Base-by-base conservation (phyloP, 2,113 vertebrate genomes). In the Sciurus niger region DNA sequence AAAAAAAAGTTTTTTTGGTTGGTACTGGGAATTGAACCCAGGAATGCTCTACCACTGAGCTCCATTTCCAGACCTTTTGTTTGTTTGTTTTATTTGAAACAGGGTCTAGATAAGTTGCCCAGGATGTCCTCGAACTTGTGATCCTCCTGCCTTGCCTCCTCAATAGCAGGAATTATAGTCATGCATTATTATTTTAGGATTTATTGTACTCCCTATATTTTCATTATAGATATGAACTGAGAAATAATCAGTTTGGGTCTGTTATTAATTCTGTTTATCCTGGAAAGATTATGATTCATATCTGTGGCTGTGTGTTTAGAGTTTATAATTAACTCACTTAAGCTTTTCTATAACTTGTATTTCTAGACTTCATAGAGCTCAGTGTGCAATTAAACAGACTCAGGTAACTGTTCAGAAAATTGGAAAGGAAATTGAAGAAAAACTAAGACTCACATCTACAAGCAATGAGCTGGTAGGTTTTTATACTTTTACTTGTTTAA, bases 321-420 rank as follows among this genome's bases (percentile, higher is more conserved):
- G 18, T 77, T 48, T 94, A 88, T 85, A 58, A 37, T 87, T 95
- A 63, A 91, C 79, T 87, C 89, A 97, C 1, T 96, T 90, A 84
- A 88, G 70, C 70, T 98, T 86, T 95, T 65, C 97, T 97, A 25
- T 94, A 93, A 94, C 67, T 97, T 98, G 65, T 98, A 48, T 89
- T 98, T 98, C 30, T 98, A 99, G 99, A 98, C 99, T 99, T 96
- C 99, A 99, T 98, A 99, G 99, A 94, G 99, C 99, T 79, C 99
- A 99, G 97, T 99, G 99, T 98, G 99, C 99, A 98, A 99, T 99
- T 98, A 99, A 99, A 98, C 99, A 99, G 99, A 99, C 99, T 98
- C 99, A 99, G 98, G 99, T 99, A 98, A 99, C 99, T 0, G 99
- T 99, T 98, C 99, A 99, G 98, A 99, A 99, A 98, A 99, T 99